Evolutionary conservation across 2,888 invertebrate species (phyloP), one percentile per base, ranked within the genome.

Genomic region (Apamea sordens): DNA sequence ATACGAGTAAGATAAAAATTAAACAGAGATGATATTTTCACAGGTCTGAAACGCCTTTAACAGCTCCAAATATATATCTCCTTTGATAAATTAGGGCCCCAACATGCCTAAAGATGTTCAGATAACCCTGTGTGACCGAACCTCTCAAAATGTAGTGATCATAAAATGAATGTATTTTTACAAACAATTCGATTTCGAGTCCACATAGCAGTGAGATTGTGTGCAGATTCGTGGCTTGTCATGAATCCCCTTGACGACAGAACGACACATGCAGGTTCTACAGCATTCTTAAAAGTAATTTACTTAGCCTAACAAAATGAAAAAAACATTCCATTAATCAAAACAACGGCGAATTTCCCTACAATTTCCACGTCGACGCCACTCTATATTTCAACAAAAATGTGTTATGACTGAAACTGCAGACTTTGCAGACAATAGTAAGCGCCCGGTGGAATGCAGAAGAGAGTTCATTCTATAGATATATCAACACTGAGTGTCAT

Each of bases 401-500:
- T 32, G 21, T 83, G 21, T 36, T 32, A 13, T 32, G 41, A 64
- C 15, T 50, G 0, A 53, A 80, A 70, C 28, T 74, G 44, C 77
- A 8, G 53, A 53, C 10, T 53, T 24, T 53, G 24, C 73, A 59
- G 36, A 77, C 63, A 69, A 69, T 61, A 59, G 44, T 64, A 24
- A n/a, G 47, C 44, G 13, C 53, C 36, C 44, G 32, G 71, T 13
- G 61, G 67, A 76, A 83, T 61, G 65, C 53, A 77, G 56, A 63
- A 41, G 56, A 70, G 70, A 67, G 77, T 77, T 61, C 32, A 72
- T 63, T 53, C 41, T 41, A 56, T 61, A 65, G 64, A 72, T 69
- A 77, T 61, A 69, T 77, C 77, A 86, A 70, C 53, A n/a, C 36
- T 28, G 63, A 61, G 53, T 56, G 56, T 10, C 67, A 74, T 69